Evolutionary conservation across 2,888 invertebrate species (phyloP).

Genomic region (Thecocarcelia acutangulata): DNA sequence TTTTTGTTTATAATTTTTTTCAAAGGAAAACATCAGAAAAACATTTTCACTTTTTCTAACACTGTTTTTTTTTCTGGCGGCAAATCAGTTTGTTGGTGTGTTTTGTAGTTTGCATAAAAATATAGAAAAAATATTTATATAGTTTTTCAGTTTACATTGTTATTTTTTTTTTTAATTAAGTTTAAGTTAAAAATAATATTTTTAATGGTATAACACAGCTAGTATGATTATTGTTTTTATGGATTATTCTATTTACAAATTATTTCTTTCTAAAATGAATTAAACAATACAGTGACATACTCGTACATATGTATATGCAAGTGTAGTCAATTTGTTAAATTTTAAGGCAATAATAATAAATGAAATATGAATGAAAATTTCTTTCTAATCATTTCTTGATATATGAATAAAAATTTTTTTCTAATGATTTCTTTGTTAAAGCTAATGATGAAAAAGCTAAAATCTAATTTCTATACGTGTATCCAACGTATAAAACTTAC

Average conservation of each 20-base stretch:
- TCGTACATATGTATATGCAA: no score
- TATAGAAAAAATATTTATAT: neutral
- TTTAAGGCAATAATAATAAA: no score
- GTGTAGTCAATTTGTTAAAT: no score
- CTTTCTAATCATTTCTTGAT: no score
- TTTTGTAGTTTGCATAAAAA: neutral
- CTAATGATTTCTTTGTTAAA: no score
- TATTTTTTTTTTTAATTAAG: conserved; percentile 31
- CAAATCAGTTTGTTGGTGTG: neutral
- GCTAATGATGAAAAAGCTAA: no score
- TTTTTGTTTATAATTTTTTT: conserved; percentile 8
- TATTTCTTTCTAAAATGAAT: conserved; percentile 1
- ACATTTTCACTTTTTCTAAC: conserved; percentile 1
- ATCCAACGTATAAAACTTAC: no score
- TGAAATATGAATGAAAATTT: no score
- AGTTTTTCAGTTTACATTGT: neutral
- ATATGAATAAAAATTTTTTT: no score
- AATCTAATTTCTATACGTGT: no score
- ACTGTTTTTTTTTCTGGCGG: neutral
- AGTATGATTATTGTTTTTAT: conserved; percentile 4
- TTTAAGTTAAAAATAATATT: conserved; percentile 1
- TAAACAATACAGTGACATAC: no score
- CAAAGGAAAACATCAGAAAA: conserved; percentile 15
- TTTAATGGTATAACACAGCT: neutral
- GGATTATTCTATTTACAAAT: neutral